Conservation (phyloP, 1,140 invertebrate species). For the Eciton burchellii region DNA sequence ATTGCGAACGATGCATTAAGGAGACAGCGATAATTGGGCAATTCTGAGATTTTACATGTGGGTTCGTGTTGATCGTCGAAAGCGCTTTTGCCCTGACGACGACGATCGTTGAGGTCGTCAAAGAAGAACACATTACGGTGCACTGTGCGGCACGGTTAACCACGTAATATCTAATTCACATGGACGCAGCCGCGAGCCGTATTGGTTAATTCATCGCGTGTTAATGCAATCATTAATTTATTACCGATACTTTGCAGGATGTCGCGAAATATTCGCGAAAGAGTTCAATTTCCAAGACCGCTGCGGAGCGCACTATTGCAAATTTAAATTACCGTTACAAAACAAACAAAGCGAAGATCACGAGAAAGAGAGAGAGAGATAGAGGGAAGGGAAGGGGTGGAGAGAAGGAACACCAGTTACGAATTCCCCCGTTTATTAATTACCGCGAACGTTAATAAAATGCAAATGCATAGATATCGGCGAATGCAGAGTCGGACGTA, state of each 20-base stretch:
- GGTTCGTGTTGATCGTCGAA: constrained; percentile 22
- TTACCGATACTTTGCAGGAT: constrained; percentile 22
- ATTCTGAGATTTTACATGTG: constrained; percentile 20
- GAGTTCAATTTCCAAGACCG: constrained; percentile 42
- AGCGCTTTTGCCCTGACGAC: constrained; percentile 17
- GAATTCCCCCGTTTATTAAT: constrained; percentile 15
- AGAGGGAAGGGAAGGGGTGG: too few species aligned
- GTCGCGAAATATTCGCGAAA: constrained; percentile 37
- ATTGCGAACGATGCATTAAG: constrained; percentile 59
- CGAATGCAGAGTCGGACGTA: neutral
- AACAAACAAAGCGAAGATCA: constrained; percentile 15
- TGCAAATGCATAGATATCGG: constrained; percentile 5
- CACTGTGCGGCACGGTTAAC: constrained; percentile 16
- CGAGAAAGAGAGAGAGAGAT: neutral
- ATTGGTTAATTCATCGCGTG: constrained; percentile 51
- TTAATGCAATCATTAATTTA: constrained; percentile 58
- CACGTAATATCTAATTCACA: constrained; percentile 24
- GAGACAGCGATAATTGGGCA: constrained; percentile 47
- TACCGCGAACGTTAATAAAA: neutral
- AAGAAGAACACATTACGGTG: constrained; percentile 44
- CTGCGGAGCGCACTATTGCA: neutral
- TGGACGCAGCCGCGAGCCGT: constrained; percentile 39
- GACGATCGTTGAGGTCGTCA: constrained; percentile 22
- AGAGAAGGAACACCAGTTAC: too few species aligned
- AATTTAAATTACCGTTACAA: constrained; percentile 46